phyloP scores from a whole-genome alignment of 2,888 invertebrate species.

The Hypomecis punctinalis region DNA sequence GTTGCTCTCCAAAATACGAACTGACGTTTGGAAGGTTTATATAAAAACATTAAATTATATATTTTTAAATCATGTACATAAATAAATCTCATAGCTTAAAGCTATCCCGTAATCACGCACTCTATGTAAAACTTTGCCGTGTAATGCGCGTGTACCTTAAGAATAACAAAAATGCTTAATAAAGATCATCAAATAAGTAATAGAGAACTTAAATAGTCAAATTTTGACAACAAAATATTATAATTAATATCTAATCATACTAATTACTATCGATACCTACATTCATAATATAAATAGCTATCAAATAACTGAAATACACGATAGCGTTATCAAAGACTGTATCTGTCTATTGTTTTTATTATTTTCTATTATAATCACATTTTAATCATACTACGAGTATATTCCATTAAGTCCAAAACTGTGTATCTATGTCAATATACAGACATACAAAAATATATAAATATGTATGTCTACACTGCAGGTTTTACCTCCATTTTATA shows the following conservation, averaged over 20 bases:
- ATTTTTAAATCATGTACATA: too few species aligned
- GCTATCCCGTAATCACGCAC: too few species aligned
- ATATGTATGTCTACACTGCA: constrained; percentile 38
- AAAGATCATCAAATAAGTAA: neutral
- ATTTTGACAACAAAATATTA: constrained; percentile 4
- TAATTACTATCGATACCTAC: neutral
- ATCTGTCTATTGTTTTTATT: neutral
- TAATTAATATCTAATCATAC: neutral
- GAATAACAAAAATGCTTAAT: constrained; percentile 6
- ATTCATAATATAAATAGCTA: neutral
- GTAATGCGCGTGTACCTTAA: constrained; percentile 11
- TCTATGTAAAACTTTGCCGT: neutral
- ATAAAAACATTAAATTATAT: too few species aligned
- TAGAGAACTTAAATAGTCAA: constrained; percentile 1
- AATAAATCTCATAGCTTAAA: too few species aligned
- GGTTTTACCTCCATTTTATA: constrained; percentile 60
- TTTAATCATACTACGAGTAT: neutral
- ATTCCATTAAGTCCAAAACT: neutral
- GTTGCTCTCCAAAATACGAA: too few species aligned
- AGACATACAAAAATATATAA: constrained; percentile 15
- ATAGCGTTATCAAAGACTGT: neutral
- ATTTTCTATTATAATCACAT: neutral
- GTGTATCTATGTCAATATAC: constrained; percentile 2
- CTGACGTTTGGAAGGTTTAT: too few species aligned
- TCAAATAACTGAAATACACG: neutral